phyloP scores from a whole-genome alignment of 2,113 vertebrate genomes.

The Nothocercus julius region DNA sequence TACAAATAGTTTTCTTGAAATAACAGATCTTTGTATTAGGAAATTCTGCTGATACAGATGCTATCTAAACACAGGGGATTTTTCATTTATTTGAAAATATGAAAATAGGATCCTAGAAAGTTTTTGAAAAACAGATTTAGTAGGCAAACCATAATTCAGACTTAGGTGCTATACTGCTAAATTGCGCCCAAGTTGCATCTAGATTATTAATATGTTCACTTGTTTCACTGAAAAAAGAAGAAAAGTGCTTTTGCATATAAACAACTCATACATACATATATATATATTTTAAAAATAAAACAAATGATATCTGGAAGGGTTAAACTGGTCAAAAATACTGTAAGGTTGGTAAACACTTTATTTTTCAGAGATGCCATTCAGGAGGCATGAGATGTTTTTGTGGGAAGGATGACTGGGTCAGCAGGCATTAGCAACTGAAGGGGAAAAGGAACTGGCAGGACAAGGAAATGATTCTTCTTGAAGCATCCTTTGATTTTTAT shows the following conservation, averaged over 20 bases:
- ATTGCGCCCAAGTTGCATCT: not conserved
- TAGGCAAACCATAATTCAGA: not conserved
- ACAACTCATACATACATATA: not conserved
- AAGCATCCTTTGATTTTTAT: conserved; percentile 12
- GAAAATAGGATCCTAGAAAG: not conserved
- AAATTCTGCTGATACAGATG: not conserved
- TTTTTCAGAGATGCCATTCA: not conserved
- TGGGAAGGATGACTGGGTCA: not conserved
- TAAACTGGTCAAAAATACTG: not conserved
- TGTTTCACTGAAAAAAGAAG: not conserved
- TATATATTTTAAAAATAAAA: not conserved
- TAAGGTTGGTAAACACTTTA: not conserved
- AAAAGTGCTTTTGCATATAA: not conserved
- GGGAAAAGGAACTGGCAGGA: not conserved
- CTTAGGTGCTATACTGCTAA: not conserved
- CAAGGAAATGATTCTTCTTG: conserved; percentile 5
- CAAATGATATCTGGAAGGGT: not conserved
- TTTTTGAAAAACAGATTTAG: not conserved
- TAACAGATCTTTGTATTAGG: not conserved
- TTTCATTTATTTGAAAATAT: not conserved
- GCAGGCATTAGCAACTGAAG: not conserved
- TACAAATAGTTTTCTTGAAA: not conserved
- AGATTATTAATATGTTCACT: not conserved
- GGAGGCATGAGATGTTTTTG: not conserved
- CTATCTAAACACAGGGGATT: not conserved